Conservation (phyloP, 1,140 invertebrate genomes). For the Rhopalosiphum padi region DNA sequence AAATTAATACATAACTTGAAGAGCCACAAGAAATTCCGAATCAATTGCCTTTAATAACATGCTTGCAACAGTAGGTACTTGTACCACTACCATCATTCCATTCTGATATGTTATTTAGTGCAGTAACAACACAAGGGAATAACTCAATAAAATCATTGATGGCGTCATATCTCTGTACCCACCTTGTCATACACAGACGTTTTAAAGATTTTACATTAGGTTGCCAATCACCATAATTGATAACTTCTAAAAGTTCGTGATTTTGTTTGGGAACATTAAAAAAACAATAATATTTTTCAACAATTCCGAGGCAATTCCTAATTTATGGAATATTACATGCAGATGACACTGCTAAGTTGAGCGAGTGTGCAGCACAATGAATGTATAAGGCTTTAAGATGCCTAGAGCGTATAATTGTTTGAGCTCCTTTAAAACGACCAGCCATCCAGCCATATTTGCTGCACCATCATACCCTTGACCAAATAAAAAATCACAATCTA, state of each 20-base stretch:
- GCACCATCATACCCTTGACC: neutral
- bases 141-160: neutral
- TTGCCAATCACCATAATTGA: neutral
- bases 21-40: neutral
- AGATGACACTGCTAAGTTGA: neutral
- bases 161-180: neutral
- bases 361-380: neutral
- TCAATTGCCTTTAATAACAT: neutral
- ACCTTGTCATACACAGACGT: too few species aligned
- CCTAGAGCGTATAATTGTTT: neutral
- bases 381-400: neutral
- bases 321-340: neutral
- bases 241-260: neutral
- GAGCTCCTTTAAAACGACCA: neutral
- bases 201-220: too few species aligned
- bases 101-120: neutral
- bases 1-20: neutral
- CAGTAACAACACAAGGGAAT: neutral
- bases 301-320: neutral
- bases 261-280: neutral
- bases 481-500: neutral
- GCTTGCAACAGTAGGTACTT: neutral
- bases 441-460: neutral
- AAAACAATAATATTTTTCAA: slow-evolving; percentile 15
- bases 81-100: neutral